Evolutionary conservation across 2,113 vertebrate species (phyloP).

Genomic region (Dendrocopos noguchii): DNA sequence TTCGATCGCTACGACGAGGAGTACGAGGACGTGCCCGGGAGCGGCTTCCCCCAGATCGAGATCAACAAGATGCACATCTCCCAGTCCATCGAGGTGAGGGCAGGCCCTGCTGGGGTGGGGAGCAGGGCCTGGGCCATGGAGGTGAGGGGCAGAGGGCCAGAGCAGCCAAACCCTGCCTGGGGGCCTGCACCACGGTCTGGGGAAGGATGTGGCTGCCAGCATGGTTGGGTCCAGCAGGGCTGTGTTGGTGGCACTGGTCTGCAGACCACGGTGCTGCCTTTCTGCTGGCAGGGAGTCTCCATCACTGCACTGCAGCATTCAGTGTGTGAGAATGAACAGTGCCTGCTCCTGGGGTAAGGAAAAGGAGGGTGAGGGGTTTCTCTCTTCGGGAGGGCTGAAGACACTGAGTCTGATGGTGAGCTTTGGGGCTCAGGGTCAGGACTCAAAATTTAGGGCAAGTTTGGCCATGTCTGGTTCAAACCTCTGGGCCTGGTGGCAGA

Average conservation of each 20-base stretch:
- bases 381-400: neutral
- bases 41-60: conserved; percentile 90
- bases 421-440: neutral
- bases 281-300: neutral
- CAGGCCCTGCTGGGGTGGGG: accelerated
- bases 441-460: neutral
- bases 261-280: neutral
- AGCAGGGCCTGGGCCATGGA: neutral
- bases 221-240: neutral
- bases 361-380: neutral
- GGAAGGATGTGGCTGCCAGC: accelerated
- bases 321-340: neutral
- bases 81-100: conserved; percentile 95
- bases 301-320: neutral
- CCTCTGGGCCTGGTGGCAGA: neutral
- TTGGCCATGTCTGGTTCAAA: neutral
- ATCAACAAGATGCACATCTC: conserved; percentile 99
- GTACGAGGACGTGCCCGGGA: conserved; percentile 85
- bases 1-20: conserved; percentile 97
- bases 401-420: neutral
- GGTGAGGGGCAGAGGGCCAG: conserved; percentile 4
- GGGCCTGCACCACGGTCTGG: neutral
- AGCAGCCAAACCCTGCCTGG: neutral
- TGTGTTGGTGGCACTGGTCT: neutral
- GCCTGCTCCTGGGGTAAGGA: neutral